Evolutionary conservation across 2,113 vertebrate genomes (phyloP), one percentile per base, ranked within the genome.

Genomic region (Sisor rabdophorus): DNA sequence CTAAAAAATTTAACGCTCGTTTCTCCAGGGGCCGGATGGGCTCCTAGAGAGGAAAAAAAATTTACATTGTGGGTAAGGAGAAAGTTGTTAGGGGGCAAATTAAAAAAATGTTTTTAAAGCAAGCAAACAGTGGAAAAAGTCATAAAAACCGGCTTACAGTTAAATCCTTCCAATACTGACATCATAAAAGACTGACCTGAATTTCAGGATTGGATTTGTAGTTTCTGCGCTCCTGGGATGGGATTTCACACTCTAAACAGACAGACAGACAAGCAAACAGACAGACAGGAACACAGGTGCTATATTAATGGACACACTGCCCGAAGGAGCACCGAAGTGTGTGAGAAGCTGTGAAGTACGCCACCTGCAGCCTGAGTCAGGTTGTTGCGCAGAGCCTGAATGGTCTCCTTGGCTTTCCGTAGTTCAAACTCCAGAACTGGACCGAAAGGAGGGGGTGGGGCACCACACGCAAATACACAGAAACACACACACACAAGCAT

Each of bases 401-500:
- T 99, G 94, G 95, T 99, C 94, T 99, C 97, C 96, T 96, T 98
- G 96, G 97, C 97, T 98, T 99, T 99, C 95, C 97, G 96, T 87
- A 99, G 97, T 93, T 99, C 97, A 99, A 99, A 99, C 93, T 99
- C 97, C 97, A 99, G 95, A 94, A 99, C 97, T 99, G 97, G 97
- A 97, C 95, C 97, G 93, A 94, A 10, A 10, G 93, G 94, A 94
- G 95, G 95, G 95, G 95, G 65, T 73, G 74, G 76, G 74, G 77
- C 90, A 96, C 94, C 92, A 93, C 93, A 95, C 91, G 95, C 89
- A 96, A 94, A 94, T 93, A 96, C 97, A 94, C 95, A 97, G 84
- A 68, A 32, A 76, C 92, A 93, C 93, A 94, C 93, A 94, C 92
- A 95, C 91, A 95, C 89, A 96, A 93, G 93, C 93, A 97, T 96